Evolutionary conservation across 2,888 invertebrate species (phyloP).

Genomic region (Eustalomyia histrio): DNA sequence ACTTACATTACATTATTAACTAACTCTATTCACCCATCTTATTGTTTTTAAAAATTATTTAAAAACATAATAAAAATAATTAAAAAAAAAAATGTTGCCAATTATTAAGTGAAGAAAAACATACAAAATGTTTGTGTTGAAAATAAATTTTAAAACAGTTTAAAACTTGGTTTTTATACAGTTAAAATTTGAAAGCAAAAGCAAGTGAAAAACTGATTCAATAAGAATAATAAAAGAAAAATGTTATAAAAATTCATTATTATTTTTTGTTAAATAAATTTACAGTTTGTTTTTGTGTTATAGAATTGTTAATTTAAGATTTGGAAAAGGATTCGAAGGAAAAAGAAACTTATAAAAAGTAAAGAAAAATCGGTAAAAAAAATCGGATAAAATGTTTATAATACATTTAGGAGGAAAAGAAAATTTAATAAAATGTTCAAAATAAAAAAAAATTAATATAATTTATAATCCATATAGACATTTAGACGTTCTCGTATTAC

Average conservation of each 20-base stretch:
- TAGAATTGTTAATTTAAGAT: background rate
- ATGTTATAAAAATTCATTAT: background rate
- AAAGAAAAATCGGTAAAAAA: background rate
- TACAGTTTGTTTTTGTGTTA: background rate
- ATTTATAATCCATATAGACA: conserved; percentile 56
- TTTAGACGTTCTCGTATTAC: conserved; percentile 29
- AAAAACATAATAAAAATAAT: background rate
- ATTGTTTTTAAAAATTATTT: conserved; percentile 1
- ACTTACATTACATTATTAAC: background rate
- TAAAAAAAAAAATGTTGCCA: background rate
- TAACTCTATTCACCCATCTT: conserved; percentile 30
- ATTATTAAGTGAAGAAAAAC: background rate
- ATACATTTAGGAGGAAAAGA: background rate
- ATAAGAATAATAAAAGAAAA: background rate
- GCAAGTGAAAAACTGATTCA: background rate
- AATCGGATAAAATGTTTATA: background rate
- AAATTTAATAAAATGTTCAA: background rate
- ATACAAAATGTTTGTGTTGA: background rate
- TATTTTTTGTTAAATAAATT: background rate
- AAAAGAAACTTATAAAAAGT: background rate
- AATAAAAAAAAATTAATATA: background rate
- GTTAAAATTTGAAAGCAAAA: background rate
- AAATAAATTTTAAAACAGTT: background rate
- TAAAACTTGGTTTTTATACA: background rate
- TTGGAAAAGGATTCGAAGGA: background rate